Base-by-base conservation (phyloP, 2,113 vertebrate species). In the Microcebus jonahi region DNA sequence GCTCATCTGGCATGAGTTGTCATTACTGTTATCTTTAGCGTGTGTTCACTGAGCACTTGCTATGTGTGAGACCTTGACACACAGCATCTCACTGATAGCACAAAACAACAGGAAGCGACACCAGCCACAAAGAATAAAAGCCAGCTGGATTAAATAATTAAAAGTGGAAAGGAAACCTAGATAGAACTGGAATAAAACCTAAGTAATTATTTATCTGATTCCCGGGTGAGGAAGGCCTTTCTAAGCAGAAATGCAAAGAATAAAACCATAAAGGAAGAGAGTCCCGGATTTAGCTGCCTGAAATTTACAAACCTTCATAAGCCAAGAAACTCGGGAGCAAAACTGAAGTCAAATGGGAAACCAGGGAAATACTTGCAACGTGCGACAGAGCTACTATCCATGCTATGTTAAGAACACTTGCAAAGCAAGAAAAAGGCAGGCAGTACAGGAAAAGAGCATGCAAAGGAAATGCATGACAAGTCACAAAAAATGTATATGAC, bases 31-130 rank as follows among this genome's bases (percentile, higher is more conserved):
- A 36, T 55, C 84, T 8, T 34, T 7, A 80, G 55, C 90, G 21
- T 0, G 2, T 6, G 21, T 71, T 83, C 20, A 21, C 42, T 29
- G 48, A 91, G 67, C 6, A 20, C 27, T 67, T 67, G 34, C 25
- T 17, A 17, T 8, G 34, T 8, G 39, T 45, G 34, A 10, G 1
- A 20, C 50, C 88, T 84, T 27, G 21, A 79, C 57, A 79, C 36
- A 45, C 36, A 55, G 59, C 50, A 18, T 34, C 81, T 95, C 76
- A 79, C 10, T 15, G 96, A 88, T 71, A 59, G 79, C 39, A 61
- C 14, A 83, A n/a, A 50, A 77, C 87, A 71, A 81, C 67, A 88
- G 94, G 88, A 94, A 85, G 65, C 86, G 67, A 55, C 70, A 48
- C 42, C 25, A 68, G 88, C 57, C 94, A 79, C 68, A 70, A 13